These are phyloP conservation scores for Podabrus alpinus DNA, from an alignment of 2,888 invertebrate species.

Conservation along the genomic window DNA sequence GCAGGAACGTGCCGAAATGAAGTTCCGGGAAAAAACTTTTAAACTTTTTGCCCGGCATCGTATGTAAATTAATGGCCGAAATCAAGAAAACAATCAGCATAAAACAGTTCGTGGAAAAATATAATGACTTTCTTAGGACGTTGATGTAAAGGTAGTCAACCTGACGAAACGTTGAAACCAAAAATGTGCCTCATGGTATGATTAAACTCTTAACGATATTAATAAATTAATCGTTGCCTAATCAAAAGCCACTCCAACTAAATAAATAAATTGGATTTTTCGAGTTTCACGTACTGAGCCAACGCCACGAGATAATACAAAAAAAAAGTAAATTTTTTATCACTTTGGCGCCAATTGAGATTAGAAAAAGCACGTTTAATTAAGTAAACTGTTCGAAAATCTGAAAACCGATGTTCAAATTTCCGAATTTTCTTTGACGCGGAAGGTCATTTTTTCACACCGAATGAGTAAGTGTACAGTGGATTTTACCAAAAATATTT, in stretches of 20 bases:
- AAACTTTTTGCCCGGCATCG: not conserved
- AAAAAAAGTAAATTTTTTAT: not conserved
- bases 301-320: not conserved
- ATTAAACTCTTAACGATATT: not conserved
- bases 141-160: not conserved
- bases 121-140: not conserved
- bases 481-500: not conserved
- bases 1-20: not conserved
- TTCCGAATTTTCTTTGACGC: not conserved
- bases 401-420: not conserved
- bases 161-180: not conserved
- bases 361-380: not conserved
- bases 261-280: not conserved
- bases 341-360: not conserved
- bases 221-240: not conserved
- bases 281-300: not conserved
- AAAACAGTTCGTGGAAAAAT: not conserved
- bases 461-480: not conserved
- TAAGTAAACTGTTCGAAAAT: not conserved
- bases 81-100: conserved; percentile 1
- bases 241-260: not conserved
- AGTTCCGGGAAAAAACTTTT: not conserved
- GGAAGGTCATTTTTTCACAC: not conserved
- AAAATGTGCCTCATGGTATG: not conserved
- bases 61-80: not conserved